A percentile compares a stretch with the other conserved stretches of the same genome.
Evolutionary conservation across 2,797 vertebrate genomes (phyloP).

Genomic region (Squalus acanthias): DNA sequence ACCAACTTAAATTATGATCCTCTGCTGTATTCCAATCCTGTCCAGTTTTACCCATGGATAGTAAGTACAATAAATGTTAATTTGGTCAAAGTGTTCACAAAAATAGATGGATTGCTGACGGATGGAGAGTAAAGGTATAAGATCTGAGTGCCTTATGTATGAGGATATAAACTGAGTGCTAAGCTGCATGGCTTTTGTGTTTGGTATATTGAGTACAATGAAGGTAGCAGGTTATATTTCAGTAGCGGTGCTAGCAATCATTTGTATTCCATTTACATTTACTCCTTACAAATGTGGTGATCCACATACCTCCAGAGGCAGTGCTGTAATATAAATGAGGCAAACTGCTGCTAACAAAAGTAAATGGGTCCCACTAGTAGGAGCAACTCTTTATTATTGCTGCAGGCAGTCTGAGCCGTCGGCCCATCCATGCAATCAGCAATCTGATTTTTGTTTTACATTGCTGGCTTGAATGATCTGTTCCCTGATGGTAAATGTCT

Average conservation of each 20-base stretch:
- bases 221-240: neutral
- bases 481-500: neutral
- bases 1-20: neutral
- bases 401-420: neutral
- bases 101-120: neutral
- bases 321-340: neutral
- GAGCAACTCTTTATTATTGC: neutral
- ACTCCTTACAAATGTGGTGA: neutral
- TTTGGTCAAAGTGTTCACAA: neutral
- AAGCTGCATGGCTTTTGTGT: neutral
- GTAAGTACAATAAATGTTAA: neutral
- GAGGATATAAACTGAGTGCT: neutral
- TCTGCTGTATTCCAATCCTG: neutral
- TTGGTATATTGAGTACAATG: neutral
- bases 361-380: neutral
- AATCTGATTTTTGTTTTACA: neutral
- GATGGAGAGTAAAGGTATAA: neutral
- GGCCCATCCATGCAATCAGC: neutral
- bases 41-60: neutral
- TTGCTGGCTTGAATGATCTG: neutral
- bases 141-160: neutral
- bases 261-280: neutral
- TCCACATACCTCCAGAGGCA: neutral
- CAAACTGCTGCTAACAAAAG: neutral
- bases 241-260: neutral